Conservation (phyloP, 2,797 vertebrate genomes). For the Labroides dimidiatus region DNA sequence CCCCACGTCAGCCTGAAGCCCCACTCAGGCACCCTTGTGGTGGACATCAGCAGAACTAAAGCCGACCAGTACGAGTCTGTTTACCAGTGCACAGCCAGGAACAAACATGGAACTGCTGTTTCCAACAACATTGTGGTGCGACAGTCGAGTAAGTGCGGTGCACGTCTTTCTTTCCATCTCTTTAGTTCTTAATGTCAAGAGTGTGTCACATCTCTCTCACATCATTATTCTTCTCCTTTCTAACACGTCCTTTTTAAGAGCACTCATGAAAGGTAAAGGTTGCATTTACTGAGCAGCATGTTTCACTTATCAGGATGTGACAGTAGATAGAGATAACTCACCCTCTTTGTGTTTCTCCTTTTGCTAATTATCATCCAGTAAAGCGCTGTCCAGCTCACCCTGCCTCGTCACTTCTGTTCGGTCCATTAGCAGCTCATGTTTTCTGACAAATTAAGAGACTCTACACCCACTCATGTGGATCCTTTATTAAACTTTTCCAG, state of each 20-base stretch:
- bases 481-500: conserved; percentile 73
- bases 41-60: conserved; percentile 93
- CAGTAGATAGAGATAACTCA: conserved; percentile 19
- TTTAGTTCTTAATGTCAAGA: conserved; percentile 12
- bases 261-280: conserved; percentile 75
- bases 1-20: conserved; percentile 88
- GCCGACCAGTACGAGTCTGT: conserved; percentile 92
- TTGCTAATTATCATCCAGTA: conserved; percentile 20
- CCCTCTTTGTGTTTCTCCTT: conserved; percentile 49
- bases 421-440: conserved; percentile 31
- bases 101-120: conserved; percentile 93
- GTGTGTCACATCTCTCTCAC: conserved; percentile 28
- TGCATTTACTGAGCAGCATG: conserved; percentile 53
- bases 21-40: conserved; percentile 90
- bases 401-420: conserved; percentile 41
- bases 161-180: neutral
- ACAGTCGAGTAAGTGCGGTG: conserved; percentile 89
- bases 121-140: conserved; percentile 93
- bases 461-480: conserved; percentile 15
- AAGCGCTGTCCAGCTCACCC: conserved; percentile 35
- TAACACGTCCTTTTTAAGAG: conserved; percentile 68
- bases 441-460: conserved; percentile 21
- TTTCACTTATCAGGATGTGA: conserved; percentile 15
- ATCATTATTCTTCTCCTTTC: conserved; percentile 37
- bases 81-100: conserved; percentile 95